These are phyloP conservation scores for Cichladusa arquata DNA, from an alignment of 2,113 vertebrate genomes.

Conservation along the genomic window DNA sequence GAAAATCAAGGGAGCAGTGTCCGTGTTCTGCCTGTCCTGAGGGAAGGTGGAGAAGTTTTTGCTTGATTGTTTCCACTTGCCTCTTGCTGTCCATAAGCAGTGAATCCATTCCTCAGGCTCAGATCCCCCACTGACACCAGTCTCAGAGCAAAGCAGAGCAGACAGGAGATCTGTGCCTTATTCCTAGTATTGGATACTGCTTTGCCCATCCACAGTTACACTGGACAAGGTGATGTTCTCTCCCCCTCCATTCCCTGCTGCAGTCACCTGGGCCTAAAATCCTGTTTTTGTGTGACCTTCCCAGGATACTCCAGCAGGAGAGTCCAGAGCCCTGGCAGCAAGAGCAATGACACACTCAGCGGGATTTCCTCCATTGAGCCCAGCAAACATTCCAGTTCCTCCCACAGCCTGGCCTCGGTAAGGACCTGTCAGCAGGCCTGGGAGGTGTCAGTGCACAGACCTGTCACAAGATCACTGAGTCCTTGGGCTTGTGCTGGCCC, in stretches of 20 bases:
- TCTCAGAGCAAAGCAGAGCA: background rate
- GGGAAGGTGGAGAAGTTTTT: background rate
- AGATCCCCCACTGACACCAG: background rate
- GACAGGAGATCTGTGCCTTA: background rate
- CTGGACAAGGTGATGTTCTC: background rate
- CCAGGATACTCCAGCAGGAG: constrained; percentile 79
- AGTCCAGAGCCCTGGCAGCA: constrained; percentile 89
- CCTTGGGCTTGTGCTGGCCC: background rate
- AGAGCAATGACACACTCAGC: constrained; percentile 94
- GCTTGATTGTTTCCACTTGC: background rate
- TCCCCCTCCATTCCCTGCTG: background rate
- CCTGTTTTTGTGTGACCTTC: background rate
- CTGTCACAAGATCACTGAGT: background rate
- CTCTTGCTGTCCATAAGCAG: background rate
- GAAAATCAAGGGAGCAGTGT: background rate
- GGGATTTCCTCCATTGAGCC: constrained; percentile 92
- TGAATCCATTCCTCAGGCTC: background rate
- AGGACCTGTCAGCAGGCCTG: constrained; percentile 25
- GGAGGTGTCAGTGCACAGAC: fast-evolving
- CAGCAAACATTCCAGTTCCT: constrained; percentile 93
- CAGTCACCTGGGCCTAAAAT: background rate
- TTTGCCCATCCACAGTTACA: background rate
- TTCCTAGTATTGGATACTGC: background rate
- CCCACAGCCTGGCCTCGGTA: constrained; percentile 91
- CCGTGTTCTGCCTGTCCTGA: background rate